Evolutionary conservation across 2,888 invertebrate species (phyloP).

Genomic region (Mesorhabditis spiculigera): DNA sequence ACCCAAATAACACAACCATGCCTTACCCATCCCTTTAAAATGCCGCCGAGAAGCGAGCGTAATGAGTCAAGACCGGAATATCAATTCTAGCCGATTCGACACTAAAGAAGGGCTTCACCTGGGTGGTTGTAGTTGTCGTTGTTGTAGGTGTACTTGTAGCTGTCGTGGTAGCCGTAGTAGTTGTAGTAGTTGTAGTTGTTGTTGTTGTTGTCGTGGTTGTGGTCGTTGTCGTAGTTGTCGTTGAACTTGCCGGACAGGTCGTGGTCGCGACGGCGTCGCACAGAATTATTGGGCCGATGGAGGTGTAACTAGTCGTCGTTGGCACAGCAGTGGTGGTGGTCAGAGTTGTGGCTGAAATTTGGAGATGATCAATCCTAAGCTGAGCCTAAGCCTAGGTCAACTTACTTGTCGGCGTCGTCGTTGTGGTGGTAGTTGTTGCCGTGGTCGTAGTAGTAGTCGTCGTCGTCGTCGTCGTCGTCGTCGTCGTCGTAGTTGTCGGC

Average conservation of each 20-base stretch:
- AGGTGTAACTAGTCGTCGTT: too few species aligned
- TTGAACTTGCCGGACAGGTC: not conserved
- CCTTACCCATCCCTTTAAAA: too few species aligned
- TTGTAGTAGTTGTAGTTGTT: not conserved
- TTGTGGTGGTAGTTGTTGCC: not conserved
- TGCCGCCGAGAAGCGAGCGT: too few species aligned
- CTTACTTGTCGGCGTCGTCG: not conserved
- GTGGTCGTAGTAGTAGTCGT: not conserved
- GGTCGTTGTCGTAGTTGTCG: not conserved
- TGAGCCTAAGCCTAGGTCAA: too few species aligned
- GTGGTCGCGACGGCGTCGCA: not conserved
- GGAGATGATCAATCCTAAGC: too few species aligned
- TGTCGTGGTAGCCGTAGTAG: not conserved
- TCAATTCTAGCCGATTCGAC: too few species aligned
- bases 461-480: not conserved
- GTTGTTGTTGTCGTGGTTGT: not conserved
- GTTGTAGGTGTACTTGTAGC: not conserved
- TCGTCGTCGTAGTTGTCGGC: not conserved
- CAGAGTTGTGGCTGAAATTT: too few species aligned
- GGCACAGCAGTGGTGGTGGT: too few species aligned
- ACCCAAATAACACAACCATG: too few species aligned
- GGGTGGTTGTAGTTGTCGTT: not conserved
- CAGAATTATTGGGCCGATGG: too few species aligned
- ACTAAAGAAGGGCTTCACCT: too few species aligned
- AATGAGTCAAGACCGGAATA: too few species aligned